Evolutionary conservation across 2,888 invertebrate genomes (phyloP), one percentile per base, ranked within the genome.

Genomic region (Choristoneura rosaceana): DNA sequence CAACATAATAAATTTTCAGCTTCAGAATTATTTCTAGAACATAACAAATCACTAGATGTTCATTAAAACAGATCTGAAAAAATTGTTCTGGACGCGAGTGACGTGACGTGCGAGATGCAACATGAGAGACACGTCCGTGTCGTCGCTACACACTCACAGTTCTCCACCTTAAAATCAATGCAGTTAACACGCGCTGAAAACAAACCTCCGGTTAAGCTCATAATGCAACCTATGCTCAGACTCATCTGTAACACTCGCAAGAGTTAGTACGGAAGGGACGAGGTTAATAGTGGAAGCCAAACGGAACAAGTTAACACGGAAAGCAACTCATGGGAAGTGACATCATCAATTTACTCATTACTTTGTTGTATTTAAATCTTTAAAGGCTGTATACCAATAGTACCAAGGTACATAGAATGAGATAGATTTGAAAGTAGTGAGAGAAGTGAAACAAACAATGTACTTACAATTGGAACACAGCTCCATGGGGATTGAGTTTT

Each of bases 401-500:
- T 66, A 45, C n/a, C n/a, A 61, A 50, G 66, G 69, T 66, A 70
- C 70, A 69, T 73, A 43, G 52, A 47, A 73, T 74, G 73, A 70
- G 58, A 77, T 68, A 79, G 77, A 78, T 74, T 75, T 80, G 75
- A 77, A 73, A 76, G 65, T 74, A 75, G 71, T 71, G 62, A 73
- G 41, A 62, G 69, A 68, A 63, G 68, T 71, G 71, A 69, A 62
- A 62, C 75, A 75, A 79, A 74, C 73, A 74, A 61, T 64, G 84
- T 92, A 97, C 98, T 97, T 95, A 98, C 98, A 98, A 90, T 98
- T 98, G 90, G 98, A 98, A 96, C 98, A 98, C 84, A 99, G 96
- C 96, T 99, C 99, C 98, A 99, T 98, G 82, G 98, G 98, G 90
- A 99, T 96, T 82, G 98, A 98, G 89, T 97, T 97, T 95, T 99